Percentiles rank a stretch among this genome's conserved stretches.
Evolutionary conservation across 2,797 vertebrate species (phyloP).

Genomic region (Trematocara caparti): DNA sequence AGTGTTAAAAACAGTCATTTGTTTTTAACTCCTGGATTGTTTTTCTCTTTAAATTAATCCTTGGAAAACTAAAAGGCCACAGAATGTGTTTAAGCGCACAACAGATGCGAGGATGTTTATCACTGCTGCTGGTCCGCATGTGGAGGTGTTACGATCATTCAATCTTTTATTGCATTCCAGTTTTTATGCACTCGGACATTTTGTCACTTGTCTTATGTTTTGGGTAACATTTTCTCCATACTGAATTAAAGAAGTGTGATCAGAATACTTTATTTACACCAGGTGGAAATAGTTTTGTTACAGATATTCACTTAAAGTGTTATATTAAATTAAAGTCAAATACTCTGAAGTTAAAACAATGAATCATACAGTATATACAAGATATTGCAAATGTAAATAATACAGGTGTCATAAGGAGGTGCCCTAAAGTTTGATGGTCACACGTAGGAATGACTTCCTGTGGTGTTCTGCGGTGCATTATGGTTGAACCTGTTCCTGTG

Average conservation of each 20-base stretch:
- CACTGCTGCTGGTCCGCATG: neutral
- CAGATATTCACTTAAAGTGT: neutral
- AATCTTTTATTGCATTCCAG: neutral
- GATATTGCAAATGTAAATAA: neutral
- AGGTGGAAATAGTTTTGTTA: neutral
- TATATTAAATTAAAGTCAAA: neutral
- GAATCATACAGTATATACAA: neutral
- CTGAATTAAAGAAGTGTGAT: neutral
- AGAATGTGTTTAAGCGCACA: no score
- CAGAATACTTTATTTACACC: neutral
- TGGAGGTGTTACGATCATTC: neutral
- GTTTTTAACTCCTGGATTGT: neutral
- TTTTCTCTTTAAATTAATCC: neutral
- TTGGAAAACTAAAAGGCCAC: neutral
- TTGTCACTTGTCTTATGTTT: neutral
- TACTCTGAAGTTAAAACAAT: neutral
- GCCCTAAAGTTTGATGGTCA: neutral
- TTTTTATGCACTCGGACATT: neutral
- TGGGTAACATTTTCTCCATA: neutral
- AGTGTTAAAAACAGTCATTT: neutral
- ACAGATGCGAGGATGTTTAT: neutral
- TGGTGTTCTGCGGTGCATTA: neutral
- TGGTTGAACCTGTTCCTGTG: neutral
- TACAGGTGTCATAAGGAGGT: neutral
- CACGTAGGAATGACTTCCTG: neutral